These are phyloP conservation scores for Hestina assimilis DNA, from an alignment of 1,140 invertebrate species.

Conservation along the genomic window DNA sequence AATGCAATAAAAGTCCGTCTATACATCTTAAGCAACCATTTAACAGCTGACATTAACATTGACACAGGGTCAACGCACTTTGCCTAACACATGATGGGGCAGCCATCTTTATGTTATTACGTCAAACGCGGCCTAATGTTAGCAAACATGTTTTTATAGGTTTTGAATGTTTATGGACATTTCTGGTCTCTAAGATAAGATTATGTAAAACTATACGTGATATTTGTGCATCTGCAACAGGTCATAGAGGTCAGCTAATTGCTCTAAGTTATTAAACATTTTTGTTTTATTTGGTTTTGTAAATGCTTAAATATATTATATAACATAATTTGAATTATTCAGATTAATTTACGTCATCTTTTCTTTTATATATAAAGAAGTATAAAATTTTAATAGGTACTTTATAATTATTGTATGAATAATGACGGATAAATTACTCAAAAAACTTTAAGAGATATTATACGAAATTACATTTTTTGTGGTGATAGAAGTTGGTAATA, in stretches of 20 bases:
- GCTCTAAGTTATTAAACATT: background rate
- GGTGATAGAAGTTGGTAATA: too few species aligned
- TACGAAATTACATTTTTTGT: too few species aligned
- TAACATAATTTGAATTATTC: too few species aligned
- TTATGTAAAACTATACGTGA: background rate
- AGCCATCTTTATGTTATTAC: conserved; percentile 54
- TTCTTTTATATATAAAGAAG: too few species aligned
- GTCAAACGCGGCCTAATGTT: conserved; percentile 37
- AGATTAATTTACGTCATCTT: too few species aligned
- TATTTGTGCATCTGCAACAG: background rate
- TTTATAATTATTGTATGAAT: too few species aligned
- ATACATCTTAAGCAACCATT: conserved; percentile 34
- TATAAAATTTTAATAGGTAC: too few species aligned
- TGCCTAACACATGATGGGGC: conserved; percentile 48
- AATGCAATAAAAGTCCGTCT: conserved; percentile 18
- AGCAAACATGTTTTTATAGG: conserved; percentile 23
- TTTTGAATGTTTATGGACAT: conserved; percentile 11
- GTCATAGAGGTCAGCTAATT: background rate
- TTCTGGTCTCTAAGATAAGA: background rate
- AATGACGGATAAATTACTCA: too few species aligned
- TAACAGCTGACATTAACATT: conserved; percentile 71
- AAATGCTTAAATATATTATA: background rate
- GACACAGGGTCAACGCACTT: conserved; percentile 59
- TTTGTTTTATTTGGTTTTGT: background rate
- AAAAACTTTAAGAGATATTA: too few species aligned